Conservation (phyloP, 2,888 invertebrate species). For the Aromia moschata region DNA sequence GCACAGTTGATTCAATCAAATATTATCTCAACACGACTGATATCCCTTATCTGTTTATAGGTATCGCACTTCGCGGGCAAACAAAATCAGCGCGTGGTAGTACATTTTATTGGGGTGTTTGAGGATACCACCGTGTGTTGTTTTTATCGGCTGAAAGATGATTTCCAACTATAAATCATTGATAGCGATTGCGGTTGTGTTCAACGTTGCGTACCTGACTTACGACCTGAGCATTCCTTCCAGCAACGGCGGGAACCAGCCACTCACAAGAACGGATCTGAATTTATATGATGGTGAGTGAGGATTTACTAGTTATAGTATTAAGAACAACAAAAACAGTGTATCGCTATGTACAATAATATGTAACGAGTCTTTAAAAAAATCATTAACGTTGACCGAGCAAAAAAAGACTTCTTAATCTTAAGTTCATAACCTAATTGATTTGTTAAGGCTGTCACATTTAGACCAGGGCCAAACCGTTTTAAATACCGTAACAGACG, state of each 20-base stretch:
- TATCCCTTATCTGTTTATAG: slow-evolving; percentile 5
- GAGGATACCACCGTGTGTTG: background rate
- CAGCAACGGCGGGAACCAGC: background rate
- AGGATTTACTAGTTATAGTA: background rate
- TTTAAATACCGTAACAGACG: too few relatives aligned
- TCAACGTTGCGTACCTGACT: slow-evolving; percentile 1
- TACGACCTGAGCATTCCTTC: background rate
- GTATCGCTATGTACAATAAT: background rate
- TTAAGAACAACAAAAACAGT: background rate
- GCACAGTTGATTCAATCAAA: background rate
- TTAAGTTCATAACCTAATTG: too few relatives aligned
- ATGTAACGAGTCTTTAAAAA: background rate
- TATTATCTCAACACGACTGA: background rate
- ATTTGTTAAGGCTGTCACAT: too few relatives aligned
- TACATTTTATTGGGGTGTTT: background rate
- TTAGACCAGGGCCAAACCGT: too few relatives aligned
- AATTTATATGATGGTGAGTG: slow-evolving; percentile 3
- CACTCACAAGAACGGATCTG: background rate
- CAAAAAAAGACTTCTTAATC: too few relatives aligned
- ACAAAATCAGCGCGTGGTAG: slow-evolving; percentile 6
- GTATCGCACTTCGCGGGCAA: slow-evolving; percentile 2
- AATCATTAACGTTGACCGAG: background rate
- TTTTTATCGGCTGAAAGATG: background rate
- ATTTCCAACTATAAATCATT: slow-evolving; percentile 11
- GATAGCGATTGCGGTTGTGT: background rate